Evolutionary conservation across 1,140 invertebrate species (phyloP).

Genomic region (Drosophila santomea): DNA sequence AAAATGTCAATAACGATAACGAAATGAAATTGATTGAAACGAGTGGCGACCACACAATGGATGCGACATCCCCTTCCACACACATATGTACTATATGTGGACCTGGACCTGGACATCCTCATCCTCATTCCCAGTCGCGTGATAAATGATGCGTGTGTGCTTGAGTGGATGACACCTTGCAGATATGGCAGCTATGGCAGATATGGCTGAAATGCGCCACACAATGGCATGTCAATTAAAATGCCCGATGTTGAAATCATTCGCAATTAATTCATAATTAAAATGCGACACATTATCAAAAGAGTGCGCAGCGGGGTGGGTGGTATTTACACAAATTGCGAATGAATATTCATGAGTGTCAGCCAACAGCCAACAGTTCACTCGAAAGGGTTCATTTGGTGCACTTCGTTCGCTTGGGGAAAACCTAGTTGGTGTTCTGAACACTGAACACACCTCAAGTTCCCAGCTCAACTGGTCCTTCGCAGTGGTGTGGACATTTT

Average conservation of each 20-base stretch:
- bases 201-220: conserved; percentile 30
- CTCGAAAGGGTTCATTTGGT: background rate
- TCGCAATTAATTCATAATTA: conserved; percentile 82
- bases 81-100: background rate
- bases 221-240: conserved; percentile 79
- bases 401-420: background rate
- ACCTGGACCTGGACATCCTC: conserved; percentile 13
- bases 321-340: conserved; percentile 71
- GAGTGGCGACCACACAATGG: conserved; percentile 68
- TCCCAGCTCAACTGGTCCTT: background rate
- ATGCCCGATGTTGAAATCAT: conserved; percentile 82
- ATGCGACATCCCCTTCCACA: conserved; percentile 8
- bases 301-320: conserved; percentile 29
- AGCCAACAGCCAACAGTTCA: background rate
- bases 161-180: conserved; percentile 60
- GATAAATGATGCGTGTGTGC: conserved; percentile 70
- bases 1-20: conserved; percentile 78
- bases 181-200: conserved; percentile 27
- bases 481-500: conserved; percentile 3
- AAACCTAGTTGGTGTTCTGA: too few species aligned
- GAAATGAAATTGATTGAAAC: conserved; percentile 82
- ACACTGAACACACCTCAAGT: too few species aligned
- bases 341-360: conserved; percentile 65
- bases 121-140: conserved; percentile 39
- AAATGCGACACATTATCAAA: conserved; percentile 81